These are phyloP conservation scores for Mycetomoellerius zeteki DNA, from an alignment of 1,140 invertebrate species.

Conservation along the genomic window DNA sequence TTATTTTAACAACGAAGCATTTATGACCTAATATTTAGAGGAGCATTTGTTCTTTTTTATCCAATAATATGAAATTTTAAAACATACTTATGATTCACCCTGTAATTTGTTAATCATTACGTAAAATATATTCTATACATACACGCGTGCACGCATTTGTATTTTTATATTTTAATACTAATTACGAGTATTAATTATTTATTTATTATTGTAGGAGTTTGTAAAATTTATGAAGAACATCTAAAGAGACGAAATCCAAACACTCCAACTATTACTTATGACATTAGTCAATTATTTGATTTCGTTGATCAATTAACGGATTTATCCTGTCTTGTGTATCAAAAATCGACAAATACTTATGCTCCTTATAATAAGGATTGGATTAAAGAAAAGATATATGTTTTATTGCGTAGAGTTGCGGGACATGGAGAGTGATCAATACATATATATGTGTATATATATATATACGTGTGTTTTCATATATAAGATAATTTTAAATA, in stretches of 20 bases:
- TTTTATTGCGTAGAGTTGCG: conserved; percentile 96
- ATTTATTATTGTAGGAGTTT: conserved; percentile 85
- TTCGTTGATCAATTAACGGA: conserved; percentile 98
- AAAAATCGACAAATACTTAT: conserved; percentile 98
- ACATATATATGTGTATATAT: too few relatives aligned
- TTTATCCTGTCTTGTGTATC: conserved; percentile 97
- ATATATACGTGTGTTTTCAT: conserved; percentile 27
- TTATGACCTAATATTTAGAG: too few relatives aligned
- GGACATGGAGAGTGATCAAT: conserved; percentile 80
- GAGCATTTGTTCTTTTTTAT: too few relatives aligned
- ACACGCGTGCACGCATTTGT: not conserved
- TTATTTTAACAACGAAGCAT: too few relatives aligned
- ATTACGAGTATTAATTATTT: conserved; percentile 15
- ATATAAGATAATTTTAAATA: conserved; percentile 74
- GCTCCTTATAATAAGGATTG: conserved; percentile 99
- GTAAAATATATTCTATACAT: too few relatives aligned
- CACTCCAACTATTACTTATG: conserved; percentile 98
- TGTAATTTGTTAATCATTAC: not conserved
- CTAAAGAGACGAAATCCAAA: conserved; percentile 97
- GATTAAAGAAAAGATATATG: conserved; percentile 99
- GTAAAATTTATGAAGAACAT: conserved; percentile 98
- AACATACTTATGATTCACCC: not conserved
- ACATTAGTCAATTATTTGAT: conserved; percentile 98
- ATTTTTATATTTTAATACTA: not conserved
- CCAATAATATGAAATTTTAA: too few relatives aligned